Evolutionary conservation across 1,140 invertebrate species (phyloP), one percentile per base, ranked within the genome.

Genomic region (Drosophila hydei): DNA sequence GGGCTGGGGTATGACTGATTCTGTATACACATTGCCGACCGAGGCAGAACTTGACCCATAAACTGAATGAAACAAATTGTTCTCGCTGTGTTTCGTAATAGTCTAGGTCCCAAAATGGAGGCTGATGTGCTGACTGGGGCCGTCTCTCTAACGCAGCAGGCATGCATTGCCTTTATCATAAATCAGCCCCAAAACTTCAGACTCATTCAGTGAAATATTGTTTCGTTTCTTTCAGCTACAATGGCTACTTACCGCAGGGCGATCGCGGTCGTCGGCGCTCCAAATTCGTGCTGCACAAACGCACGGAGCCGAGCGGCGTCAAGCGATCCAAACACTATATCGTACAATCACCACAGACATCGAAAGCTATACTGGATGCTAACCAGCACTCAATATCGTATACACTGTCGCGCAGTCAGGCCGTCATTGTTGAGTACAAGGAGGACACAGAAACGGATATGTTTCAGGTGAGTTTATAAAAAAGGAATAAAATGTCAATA

Each of bases 391-490:
- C 97, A 40, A 99, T 99, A 91, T 99, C 98, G 1, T 99, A 99
- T 92, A 99, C 98, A 51, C 94, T 99, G 75, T 98, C 96, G 58
- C 94, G 98, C 92, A 99, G 96, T 91, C 97, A 99, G 93, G 97
- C 98, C 55, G 97, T 99, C 76, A 98, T 99, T 87, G 98, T 99
- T 14, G 98, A 99, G 92, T 99, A 99, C 92, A 96, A 96, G 72
- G 95, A 96, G 85, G 98, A 99, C 92, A 95, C 96, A 60, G 95
- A 97, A 89, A 99, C 97, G 33, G 98, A 99, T 92, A 99, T 99
- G 98, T 99, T 99, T 93, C 98, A 99, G 94, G 97, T 98, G 92
- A 48, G 47, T 9, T 16, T 11, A 27, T 16, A 3, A 4, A 45
- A 21, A n/a, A n/a, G n/a, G n/a, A n/a, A n/a, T n/a, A n/a, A n/a